phyloP scores from a whole-genome alignment of 2,113 vertebrate species.

The Dipodomys ordii region DNA sequence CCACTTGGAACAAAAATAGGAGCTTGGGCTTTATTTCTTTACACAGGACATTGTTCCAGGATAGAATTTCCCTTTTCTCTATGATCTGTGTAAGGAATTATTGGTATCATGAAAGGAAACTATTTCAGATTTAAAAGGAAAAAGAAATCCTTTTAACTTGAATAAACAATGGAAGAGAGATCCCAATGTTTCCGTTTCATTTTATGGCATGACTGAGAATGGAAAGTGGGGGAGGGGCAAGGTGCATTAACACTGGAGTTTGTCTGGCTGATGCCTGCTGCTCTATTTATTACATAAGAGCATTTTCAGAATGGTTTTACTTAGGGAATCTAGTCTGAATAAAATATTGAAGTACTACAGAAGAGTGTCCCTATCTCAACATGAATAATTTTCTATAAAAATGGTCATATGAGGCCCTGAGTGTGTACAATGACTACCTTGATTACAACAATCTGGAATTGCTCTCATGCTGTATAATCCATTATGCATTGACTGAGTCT shows the following conservation, averaged over 20 bases:
- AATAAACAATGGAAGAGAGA: constrained; percentile 34
- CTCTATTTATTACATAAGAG: background rate
- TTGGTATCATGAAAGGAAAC: constrained; percentile 24
- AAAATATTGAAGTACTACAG: background rate
- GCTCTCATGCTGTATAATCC: background rate
- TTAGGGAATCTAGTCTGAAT: background rate
- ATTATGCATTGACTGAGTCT: background rate
- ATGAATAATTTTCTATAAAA: constrained; percentile 26
- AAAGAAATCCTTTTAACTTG: background rate
- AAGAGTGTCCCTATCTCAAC: background rate
- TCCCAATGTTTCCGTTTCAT: background rate
- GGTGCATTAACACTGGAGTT: background rate
- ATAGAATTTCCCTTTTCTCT: constrained; percentile 12
- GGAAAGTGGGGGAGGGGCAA: background rate
- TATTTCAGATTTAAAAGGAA: constrained; percentile 34
- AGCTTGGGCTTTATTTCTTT: background rate
- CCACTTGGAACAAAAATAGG: constrained; percentile 3
- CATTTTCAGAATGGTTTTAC: background rate
- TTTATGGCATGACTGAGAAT: background rate
- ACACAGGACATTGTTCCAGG: background rate
- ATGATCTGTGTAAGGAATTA: constrained; percentile 14
- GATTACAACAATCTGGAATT: background rate
- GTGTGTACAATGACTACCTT: background rate
- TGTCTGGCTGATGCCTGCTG: background rate
- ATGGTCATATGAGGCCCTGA: background rate